Base-by-base conservation (phyloP, 2,888 invertebrate species). In the Apoderus coryli region DNA sequence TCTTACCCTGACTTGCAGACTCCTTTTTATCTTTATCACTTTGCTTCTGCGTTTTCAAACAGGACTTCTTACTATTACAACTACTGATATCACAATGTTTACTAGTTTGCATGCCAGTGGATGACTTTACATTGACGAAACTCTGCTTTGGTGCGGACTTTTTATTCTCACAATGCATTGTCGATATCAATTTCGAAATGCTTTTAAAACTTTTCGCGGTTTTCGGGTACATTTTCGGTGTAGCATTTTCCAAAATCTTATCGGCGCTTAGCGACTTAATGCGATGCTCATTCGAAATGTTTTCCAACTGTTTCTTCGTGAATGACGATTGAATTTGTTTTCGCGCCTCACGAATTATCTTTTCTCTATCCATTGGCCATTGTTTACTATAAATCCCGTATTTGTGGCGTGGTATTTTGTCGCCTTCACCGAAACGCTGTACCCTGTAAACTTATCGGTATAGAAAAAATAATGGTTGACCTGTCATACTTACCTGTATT, bases 401-500 rank as follows among this genome's bases (percentile, higher is more conserved):
- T 38, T 56, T 57, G 39, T 64, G 63, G 16, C 50, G 53, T 2
- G 60, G 53, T 22, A 64, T 54, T 35, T 53, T 52, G 29, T 61
- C 56, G 1, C 49, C 49, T 19, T 62, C 53, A 0, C 60, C 61
- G 38, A 52, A 59, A 41, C 59, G 52, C 25, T 54, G 47, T 13
- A 54, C 27, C 27, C 45, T 45, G 16, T 24, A 11, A n/a, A 10
- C 10, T 29, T 10, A 6, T 19, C n/a, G 19, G 19, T n/a, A 7
- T n/a, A 7, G 19, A 19, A 19, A n/a, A 19, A 19, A n/a, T n/a
- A 19, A 19, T n/a, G 19, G n/a, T n/a, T n/a, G n/a, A n/a, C n/a
- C n/a, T n/a, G n/a, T n/a, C 11, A 15, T 16, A 11, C 10, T 14
- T 61, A 68, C 67, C 69, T 64, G 54, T 64, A 69, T 43, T 64